phyloP scores from a whole-genome alignment of 2,888 invertebrate species.

The Bembecia ichneumoniformis region DNA sequence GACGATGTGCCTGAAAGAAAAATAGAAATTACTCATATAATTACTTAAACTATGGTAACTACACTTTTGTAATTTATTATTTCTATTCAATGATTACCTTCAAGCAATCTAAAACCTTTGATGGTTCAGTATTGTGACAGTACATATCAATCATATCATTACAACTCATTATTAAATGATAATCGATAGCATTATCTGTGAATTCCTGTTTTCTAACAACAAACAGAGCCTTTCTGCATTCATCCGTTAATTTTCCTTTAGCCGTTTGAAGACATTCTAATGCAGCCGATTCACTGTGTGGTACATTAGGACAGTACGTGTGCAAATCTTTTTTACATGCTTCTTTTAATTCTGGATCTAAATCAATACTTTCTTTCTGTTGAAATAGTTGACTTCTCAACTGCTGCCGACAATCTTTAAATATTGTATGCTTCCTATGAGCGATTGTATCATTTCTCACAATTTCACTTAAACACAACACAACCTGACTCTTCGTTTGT shows the following conservation, averaged over 20 bases:
- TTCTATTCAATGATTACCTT: slow-evolving; percentile 63
- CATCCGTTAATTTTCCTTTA: slow-evolving; percentile 74
- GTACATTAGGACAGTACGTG: slow-evolving; percentile 77
- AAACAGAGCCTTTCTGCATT: slow-evolving; percentile 87
- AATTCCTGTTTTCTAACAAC: slow-evolving; percentile 88
- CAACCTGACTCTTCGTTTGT: slow-evolving; percentile 82
- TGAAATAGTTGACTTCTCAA: slow-evolving; percentile 92
- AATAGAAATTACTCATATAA: slow-evolving; percentile 10
- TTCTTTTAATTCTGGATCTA: slow-evolving; percentile 87
- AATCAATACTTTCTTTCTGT: slow-evolving; percentile 88
- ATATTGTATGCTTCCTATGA: slow-evolving; percentile 82
- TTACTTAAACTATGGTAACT: background rate
- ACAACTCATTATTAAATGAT: slow-evolving; percentile 86
- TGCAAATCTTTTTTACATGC: slow-evolving; percentile 87
- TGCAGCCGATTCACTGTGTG: slow-evolving; percentile 79
- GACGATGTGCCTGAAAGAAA: slow-evolving; percentile 76
- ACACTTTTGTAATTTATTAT: background rate
- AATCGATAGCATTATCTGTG: slow-evolving; percentile 89
- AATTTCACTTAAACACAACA: slow-evolving; percentile 90
- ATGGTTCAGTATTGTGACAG: slow-evolving; percentile 80
- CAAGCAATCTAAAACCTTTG: slow-evolving; percentile 82
- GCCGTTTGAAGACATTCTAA: slow-evolving; percentile 84
- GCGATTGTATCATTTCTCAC: slow-evolving; percentile 90
- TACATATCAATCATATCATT: slow-evolving; percentile 88
- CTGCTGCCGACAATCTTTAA: slow-evolving; percentile 92